Evolutionary conservation across 1,140 invertebrate genomes (phyloP), one percentile per base, ranked within the genome.

Genomic region (Drosophila arawakana): DNA sequence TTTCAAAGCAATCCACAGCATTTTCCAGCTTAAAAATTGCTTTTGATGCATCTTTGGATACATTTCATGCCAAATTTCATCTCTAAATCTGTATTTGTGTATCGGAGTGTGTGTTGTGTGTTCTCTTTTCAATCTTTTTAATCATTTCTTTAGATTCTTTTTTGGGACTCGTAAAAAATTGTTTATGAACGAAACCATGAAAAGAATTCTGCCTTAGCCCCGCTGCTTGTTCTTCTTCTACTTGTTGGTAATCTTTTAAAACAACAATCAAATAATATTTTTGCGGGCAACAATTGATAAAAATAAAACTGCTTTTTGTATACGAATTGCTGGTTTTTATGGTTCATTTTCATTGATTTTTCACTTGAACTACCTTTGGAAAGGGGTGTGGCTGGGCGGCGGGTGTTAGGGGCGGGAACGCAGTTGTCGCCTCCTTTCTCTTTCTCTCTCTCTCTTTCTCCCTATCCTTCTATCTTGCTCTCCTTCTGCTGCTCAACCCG

Each of bases 11-110:
- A 71, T 83, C 67, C 65, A 78, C 57, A 62, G 43, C 15, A 34
- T 58, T 60, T 18, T 68, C 65, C 57, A 44, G 73, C 73, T 78
- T 68, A 57, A 76, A 66, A 72, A 81, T 81, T 77, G 82, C 82
- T 85, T 81, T 89, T 80, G 86, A 80, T 90, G 86, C 88, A 90
- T 90, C 86, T 90, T 90, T 90, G 86, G 86, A 90, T 88, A 83
- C 86, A 88, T 90, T 90, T 85, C 85, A 80, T 79, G 78, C 70
- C 79, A 74, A 30, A 68, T 58, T 41, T 55, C 47, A 58, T 66
- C 54, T 66, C 60, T 59, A 25, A 37, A 43, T 69, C n/a, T 66
- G 39, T 44, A 21, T 49, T n/a, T 60, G 46, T 43, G 37, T 50
- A 30, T 63, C 30, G 68, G 35, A 25, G n/a, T 61, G 25, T 55